Evolutionary conservation across 2,797 vertebrate genomes (phyloP).

Genomic region (Lithobates pipiens): DNA sequence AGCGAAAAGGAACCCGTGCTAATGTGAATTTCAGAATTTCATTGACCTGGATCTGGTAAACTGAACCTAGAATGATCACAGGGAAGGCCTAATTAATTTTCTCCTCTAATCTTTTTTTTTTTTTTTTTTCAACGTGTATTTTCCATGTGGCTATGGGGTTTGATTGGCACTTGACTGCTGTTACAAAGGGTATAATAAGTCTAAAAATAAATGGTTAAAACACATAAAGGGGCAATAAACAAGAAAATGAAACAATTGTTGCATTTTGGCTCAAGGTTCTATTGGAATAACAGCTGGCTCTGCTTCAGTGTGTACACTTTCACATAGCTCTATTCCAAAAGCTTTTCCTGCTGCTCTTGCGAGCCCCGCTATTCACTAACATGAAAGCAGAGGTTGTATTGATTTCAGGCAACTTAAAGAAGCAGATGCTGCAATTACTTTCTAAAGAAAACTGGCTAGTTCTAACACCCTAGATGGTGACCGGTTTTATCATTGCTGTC

Average conservation of each 20-base stretch:
- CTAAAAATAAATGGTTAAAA: constrained; percentile 67
- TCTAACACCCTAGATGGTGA: constrained; percentile 62
- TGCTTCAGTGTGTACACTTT: constrained; percentile 65
- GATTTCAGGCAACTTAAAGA: constrained; percentile 66
- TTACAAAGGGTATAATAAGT: constrained; percentile 70
- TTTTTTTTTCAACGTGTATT: neutral
- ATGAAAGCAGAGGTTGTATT: constrained; percentile 62
- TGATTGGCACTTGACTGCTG: constrained; percentile 81
- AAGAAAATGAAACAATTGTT: constrained; percentile 63
- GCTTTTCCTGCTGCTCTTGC: constrained; percentile 61
- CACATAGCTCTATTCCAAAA: constrained; percentile 58
- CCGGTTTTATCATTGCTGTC: constrained; percentile 66
- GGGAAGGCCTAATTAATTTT: constrained; percentile 74
- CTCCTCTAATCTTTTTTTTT: constrained; percentile 54
- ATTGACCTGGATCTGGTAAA: constrained; percentile 67
- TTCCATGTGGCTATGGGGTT: constrained; percentile 53
- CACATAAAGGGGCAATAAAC: neutral
- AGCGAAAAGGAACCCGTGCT: constrained; percentile 45
- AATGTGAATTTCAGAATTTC: constrained; percentile 64
- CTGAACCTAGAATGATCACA: constrained; percentile 64
- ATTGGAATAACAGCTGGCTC: constrained; percentile 72
- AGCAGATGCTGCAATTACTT: constrained; percentile 71
- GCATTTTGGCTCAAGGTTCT: constrained; percentile 66
- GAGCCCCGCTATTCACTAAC: constrained; percentile 62
- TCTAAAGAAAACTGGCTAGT: constrained; percentile 65